Base-by-base conservation (phyloP, 2,797 vertebrate genomes). In the Champsocephalus gunnari region DNA sequence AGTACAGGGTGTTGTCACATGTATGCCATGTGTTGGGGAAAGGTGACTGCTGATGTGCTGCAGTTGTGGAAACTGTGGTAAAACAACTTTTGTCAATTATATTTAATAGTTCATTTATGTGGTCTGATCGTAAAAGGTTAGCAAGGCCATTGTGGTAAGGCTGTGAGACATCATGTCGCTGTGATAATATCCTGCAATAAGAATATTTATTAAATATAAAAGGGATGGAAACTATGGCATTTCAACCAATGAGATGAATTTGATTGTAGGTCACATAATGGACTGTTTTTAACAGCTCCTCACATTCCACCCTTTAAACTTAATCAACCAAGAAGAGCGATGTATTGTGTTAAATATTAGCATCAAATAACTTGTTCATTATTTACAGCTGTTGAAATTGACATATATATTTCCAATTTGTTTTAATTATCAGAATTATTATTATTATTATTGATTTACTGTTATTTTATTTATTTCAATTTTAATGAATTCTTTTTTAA, bases 61-160 rank as follows among this genome's bases (percentile, higher is more conserved):
- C 12, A 63, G 45, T 66, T 77, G 86, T 82, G 89, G 85, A 82
- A 88, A 73, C 53, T 89, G 88, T 85, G 89, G 88, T 90, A 49
- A 79, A 80, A 68, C 64, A 71, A 49, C 57, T 83, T 72, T 58
- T 63, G 51, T 87, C 58, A 73, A 85, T 90, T 87, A 81, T 43
- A 85, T 59, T 70, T 84, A 88, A 86, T 91, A 75, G 55, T 64
- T 44, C 60, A 47, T 13, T 83, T 65, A 38, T 85, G 85, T 72
- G 79, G 81, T 78, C 55, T 32, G n/a, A 32, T 73, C 6, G 3
- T 43, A 38, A 24, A 60, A 80, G 85, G 80, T 91, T 83, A 91
- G 62, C 61, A 32, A 38, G 86, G 86, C 80, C 65, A 47, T 34
- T 88, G 87, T 85, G 89, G 86, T 85, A 1, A 86, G 1, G n/a